Base-by-base conservation (phyloP, 2,888 invertebrate species). In the Nymphalis c-album region DNA sequence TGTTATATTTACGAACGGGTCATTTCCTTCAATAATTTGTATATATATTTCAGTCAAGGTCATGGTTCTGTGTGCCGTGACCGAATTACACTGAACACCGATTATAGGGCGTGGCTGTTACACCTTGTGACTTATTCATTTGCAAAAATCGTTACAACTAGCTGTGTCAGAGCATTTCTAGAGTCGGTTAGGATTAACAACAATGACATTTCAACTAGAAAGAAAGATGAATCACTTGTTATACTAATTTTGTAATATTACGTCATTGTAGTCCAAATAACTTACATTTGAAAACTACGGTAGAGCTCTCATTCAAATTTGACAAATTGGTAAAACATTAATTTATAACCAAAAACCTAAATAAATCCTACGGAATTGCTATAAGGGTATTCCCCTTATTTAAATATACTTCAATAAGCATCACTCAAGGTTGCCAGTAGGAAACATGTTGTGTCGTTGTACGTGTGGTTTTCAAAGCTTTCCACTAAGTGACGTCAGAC, bases 31-130 rank as follows among this genome's bases (percentile, higher is more conserved):
- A 50, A 67, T 58, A 62, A 67, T 67, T 58, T 67, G 62, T 50
- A 45, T 57, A 59, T 63, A 48, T 63, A 58, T 58, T 58, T 63
- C 40, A 69, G 60, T 7, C 63, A 71, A 71, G 71, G 72, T 75
- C 72, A 72, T 71, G 72, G 72, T 59, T 67, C 58, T 55, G 67
- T 59, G 64, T 59, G 60, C 60, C 66, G 60, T 69, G 67, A 69
- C 71, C 57, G 69, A 66, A 69, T 71, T 70, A 68, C 61, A 50
- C 51, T 46, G 64, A 64, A 20, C 55, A 59, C 61, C 58, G 62
- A 65, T 20, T 35, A 62, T 57, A 51, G 66, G 71, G 71, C 64
- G 73, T 68, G 70, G 73, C 69, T 68, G 73, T 63, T 71, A 65
- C 70, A 67, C 70, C 70, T 71, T 70, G 64, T 48, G 64, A 61